Conservation (phyloP, 2,797 vertebrate species). For the Myotis vivesi region DNA sequence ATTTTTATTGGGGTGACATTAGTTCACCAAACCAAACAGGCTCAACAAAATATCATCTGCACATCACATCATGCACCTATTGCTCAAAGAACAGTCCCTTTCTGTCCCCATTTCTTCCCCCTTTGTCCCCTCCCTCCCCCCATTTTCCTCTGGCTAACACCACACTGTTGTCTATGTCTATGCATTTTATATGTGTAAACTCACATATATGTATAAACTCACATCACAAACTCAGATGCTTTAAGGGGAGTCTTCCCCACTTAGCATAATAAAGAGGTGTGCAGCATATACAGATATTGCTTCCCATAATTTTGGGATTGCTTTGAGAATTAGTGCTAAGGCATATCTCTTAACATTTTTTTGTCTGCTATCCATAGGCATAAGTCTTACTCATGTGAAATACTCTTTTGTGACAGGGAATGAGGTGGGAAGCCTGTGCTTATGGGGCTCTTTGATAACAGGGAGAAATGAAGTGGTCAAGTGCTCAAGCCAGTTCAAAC, state of each 20-base stretch:
- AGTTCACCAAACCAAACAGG: background rate
- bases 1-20: background rate
- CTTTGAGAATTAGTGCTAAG: background rate
- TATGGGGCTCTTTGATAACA: background rate
- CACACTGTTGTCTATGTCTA: background rate
- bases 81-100: background rate
- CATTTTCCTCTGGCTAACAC: background rate
- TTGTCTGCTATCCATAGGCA: background rate
- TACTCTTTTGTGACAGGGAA: background rate
- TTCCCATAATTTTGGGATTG: background rate
- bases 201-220: background rate
- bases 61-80: background rate
- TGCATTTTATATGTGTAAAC: background rate
- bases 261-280: background rate
- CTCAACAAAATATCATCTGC: background rate
- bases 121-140: rapidly evolving
- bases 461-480: background rate
- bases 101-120: background rate
- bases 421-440: background rate
- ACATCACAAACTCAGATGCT: background rate
- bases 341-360: background rate
- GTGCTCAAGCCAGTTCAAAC: background rate
- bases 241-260: background rate
- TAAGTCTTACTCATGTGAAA: background rate
- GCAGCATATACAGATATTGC: background rate